Percentiles rank a stretch among this genome's conserved stretches.
phyloP scores from a whole-genome alignment of 2,797 vertebrate genomes.

The Brachyrhaphis roseni region DNA sequence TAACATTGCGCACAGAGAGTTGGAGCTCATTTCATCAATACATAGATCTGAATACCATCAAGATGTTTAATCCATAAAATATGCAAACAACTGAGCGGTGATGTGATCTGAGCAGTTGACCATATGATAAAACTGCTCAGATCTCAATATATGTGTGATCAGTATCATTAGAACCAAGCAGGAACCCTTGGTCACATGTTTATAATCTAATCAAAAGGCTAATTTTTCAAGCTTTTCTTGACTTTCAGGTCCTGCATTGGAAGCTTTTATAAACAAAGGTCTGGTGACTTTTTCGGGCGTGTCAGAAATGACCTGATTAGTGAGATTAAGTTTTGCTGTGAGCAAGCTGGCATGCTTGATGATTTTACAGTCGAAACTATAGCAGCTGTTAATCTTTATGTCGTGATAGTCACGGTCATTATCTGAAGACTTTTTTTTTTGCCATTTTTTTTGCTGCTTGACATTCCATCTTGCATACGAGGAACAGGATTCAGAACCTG shows the following conservation, averaged over 20 bases:
- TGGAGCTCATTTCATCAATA: slow-evolving; percentile 24
- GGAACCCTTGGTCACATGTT: neutral
- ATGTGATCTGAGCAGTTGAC: neutral
- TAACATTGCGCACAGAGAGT: slow-evolving; percentile 38
- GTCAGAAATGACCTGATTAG: slow-evolving; percentile 8
- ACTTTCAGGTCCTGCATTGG: slow-evolving; percentile 39
- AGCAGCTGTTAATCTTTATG: neutral
- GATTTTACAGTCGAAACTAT: neutral
- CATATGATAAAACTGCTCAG: neutral
- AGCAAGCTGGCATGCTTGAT: neutral
- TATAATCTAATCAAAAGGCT: slow-evolving; percentile 5
- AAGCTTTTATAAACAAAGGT: slow-evolving; percentile 4
- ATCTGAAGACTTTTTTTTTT: neutral
- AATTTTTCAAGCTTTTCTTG: slow-evolving; percentile 36
- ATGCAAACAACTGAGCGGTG: neutral
- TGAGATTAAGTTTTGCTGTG: neutral
- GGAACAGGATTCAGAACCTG: slow-evolving; percentile 48
- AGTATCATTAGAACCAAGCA: neutral
- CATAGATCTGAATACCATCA: neutral
- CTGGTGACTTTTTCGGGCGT: slow-evolving; percentile 17
- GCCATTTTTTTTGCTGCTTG: slow-evolving; percentile 21
- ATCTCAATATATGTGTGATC: neutral
- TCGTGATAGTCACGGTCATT: neutral
- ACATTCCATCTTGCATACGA: slow-evolving; percentile 4
- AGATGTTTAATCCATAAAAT: neutral